Evolutionary conservation across 2,113 vertebrate species (phyloP).

Genomic region (Anarhynchus alexandrinus): DNA sequence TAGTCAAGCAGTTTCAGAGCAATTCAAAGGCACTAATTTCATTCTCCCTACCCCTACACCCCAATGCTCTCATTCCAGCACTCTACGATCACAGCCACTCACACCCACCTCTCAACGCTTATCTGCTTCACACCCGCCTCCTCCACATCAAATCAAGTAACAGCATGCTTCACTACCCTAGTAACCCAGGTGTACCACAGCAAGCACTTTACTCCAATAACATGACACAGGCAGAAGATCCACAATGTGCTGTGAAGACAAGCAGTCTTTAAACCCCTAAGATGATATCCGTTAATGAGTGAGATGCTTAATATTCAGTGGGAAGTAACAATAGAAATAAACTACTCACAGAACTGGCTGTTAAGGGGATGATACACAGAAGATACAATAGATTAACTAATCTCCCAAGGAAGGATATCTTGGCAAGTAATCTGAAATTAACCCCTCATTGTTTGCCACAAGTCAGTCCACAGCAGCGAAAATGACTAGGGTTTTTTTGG

Average conservation of each 20-base stretch:
- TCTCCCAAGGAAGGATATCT: background rate
- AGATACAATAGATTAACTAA: background rate
- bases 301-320: background rate
- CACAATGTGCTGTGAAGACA: background rate
- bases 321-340: background rate
- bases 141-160: background rate
- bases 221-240: background rate
- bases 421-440: background rate
- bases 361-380: background rate
- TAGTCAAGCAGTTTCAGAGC: background rate
- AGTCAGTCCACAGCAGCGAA: background rate
- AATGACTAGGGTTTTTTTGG: fast-evolving
- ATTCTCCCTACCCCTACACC: background rate
- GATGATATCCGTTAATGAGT: background rate
- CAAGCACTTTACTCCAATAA: background rate
- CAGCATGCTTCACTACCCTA: background rate
- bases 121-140: background rate
- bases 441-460: background rate
- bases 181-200: background rate
- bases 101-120: background rate
- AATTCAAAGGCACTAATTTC: background rate
- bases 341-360: background rate
- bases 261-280: background rate
- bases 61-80: background rate
- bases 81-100: background rate